phyloP scores from a whole-genome alignment of 1,140 invertebrate species.

The Caerostris darwini region DNA sequence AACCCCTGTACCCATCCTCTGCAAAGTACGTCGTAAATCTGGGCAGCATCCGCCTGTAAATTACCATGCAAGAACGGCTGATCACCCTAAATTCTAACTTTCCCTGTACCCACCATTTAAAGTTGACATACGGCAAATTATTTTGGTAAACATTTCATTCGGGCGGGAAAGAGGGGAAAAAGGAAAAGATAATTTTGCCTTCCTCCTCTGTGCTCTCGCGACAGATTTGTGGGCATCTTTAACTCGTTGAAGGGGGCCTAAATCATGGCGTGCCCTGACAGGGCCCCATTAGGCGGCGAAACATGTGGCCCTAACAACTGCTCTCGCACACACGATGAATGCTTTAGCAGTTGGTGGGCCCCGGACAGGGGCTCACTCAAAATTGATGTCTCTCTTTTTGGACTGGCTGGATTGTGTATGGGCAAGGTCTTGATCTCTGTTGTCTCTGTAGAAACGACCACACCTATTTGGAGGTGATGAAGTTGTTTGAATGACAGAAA shows the following conservation, averaged over 20 bases:
- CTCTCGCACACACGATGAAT: slow-evolving; percentile 59
- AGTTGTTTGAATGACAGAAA: background rate
- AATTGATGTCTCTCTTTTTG: slow-evolving; percentile 68
- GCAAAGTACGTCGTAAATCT: slow-evolving; percentile 48
- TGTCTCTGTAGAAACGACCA: background rate
- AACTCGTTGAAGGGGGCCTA: slow-evolving; percentile 75
- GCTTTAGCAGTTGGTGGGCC: slow-evolving; percentile 76
- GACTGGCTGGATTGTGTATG: background rate
- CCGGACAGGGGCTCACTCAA: slow-evolving; percentile 25
- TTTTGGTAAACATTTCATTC: slow-evolving; percentile 76
- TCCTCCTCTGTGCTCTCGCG: background rate
- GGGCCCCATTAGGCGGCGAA: slow-evolving; percentile 74
- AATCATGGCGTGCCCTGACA: slow-evolving; percentile 72
- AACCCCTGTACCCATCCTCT: slow-evolving; percentile 2
- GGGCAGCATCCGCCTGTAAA: slow-evolving; percentile 63
- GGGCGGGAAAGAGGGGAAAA: background rate
- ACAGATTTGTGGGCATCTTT: slow-evolving; percentile 76
- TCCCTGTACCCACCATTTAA: slow-evolving; percentile 56
- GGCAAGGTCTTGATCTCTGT: background rate
- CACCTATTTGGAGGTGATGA: background rate
- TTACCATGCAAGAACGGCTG: slow-evolving; percentile 53
- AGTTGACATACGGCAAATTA: slow-evolving; percentile 70
- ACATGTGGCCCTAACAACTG: slow-evolving; percentile 76
- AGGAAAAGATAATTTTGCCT: slow-evolving; percentile 52
- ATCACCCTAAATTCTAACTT: slow-evolving; percentile 71